phyloP scores from a whole-genome alignment of 1,140 invertebrate genomes.

The Propsilocerus akamusi region DNA sequence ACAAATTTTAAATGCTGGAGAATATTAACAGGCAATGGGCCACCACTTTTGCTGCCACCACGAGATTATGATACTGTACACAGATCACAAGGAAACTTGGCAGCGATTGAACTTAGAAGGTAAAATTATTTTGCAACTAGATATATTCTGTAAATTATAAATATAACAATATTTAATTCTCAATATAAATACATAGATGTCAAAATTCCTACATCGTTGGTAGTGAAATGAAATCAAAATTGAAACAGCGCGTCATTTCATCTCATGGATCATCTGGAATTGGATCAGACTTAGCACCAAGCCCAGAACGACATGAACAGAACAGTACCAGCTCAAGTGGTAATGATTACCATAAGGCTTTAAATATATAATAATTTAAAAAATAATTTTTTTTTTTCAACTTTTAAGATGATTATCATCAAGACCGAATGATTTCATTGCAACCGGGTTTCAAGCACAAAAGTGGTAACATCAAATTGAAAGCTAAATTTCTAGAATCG shows the following conservation, averaged over 20 bases:
- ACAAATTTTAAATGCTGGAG: too few relatives aligned
- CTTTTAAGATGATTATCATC: not conserved
- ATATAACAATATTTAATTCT: too few relatives aligned
- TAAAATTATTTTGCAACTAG: too few relatives aligned
- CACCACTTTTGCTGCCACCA: slow-evolving; percentile 72
- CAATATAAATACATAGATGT: too few relatives aligned
- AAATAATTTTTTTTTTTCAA: not conserved
- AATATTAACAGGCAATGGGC: slow-evolving; percentile 43
- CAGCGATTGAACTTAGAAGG: slow-evolving; percentile 54
- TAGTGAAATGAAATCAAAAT: too few relatives aligned
- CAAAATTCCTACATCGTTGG: slow-evolving; percentile 54
- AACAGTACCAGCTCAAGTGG: slow-evolving; percentile 35
- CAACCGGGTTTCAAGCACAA: not conserved
- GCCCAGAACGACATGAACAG: slow-evolving; percentile 38
- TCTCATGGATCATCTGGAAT: slow-evolving; percentile 55
- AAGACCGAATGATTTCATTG: not conserved
- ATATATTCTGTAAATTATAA: too few relatives aligned
- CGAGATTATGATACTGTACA: slow-evolving; percentile 84
- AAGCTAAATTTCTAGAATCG: not conserved
- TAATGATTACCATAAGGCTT: slow-evolving; percentile 21
- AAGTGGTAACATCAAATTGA: not conserved
- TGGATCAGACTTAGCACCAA: slow-evolving; percentile 71
- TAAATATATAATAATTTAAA: too few relatives aligned
- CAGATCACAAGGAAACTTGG: slow-evolving; percentile 64
- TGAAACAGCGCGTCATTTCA: slow-evolving; percentile 29